phyloP scores from a whole-genome alignment of 2,113 vertebrate species.

The Etheostoma cragini region DNA sequence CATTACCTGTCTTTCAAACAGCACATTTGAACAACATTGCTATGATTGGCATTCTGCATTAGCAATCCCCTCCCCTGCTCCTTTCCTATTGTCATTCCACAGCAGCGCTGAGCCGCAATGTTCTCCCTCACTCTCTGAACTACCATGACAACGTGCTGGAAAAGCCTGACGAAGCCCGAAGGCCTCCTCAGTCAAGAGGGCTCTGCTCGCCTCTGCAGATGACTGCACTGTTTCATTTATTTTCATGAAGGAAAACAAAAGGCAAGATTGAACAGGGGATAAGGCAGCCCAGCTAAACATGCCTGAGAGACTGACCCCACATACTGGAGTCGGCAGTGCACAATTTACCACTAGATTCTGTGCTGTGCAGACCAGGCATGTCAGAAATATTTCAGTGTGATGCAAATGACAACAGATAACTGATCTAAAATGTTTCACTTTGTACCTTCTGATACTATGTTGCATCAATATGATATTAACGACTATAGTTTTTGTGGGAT shows the following conservation, averaged over 20 bases:
- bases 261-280: conserved; percentile 73
- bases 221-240: conserved; percentile 80
- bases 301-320: conserved; percentile 70
- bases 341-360: conserved; percentile 57
- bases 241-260: conserved; percentile 80
- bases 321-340: conserved; percentile 42
- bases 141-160: conserved; percentile 76
- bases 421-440: neutral
- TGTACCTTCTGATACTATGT: neutral
- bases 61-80: conserved; percentile 60
- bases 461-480: neutral
- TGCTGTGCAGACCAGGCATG: conserved; percentile 38
- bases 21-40: conserved; percentile 64
- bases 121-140: conserved; percentile 75
- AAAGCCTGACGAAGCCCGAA: conserved; percentile 77
- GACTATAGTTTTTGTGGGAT: neutral
- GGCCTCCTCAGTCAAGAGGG: conserved; percentile 79
- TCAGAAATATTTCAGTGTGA: conserved; percentile 47
- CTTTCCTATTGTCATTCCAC: conserved; percentile 77
- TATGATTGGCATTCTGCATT: conserved; percentile 75
- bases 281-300: conserved; percentile 65
- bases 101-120: conserved; percentile 58
- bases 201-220: conserved; percentile 74
- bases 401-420: conserved; percentile 18
- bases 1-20: conserved; percentile 58